phyloP scores from a whole-genome alignment of 2,113 vertebrate species.

The Hippocampus zosterae region DNA sequence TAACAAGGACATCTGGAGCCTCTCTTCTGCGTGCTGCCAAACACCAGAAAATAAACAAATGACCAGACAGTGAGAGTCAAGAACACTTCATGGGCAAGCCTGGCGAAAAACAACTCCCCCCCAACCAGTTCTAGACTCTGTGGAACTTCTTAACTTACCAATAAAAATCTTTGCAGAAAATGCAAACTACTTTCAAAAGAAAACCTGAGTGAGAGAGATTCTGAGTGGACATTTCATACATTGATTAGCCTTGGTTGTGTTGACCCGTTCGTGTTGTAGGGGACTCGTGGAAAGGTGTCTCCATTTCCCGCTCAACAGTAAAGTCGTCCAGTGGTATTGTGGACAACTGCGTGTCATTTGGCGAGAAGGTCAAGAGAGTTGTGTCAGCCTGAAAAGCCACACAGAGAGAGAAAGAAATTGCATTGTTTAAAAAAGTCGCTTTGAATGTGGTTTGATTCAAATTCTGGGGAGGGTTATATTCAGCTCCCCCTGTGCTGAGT shows the following conservation, averaged over 20 bases:
- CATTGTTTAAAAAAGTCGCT: background rate
- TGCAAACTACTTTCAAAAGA: conserved; percentile 68
- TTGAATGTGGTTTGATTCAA: no score
- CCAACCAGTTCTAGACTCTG: conserved; percentile 41
- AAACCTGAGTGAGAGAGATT: conserved; percentile 87
- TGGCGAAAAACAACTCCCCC: conserved; percentile 24
- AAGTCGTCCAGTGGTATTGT: conserved; percentile 78
- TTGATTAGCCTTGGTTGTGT: conserved; percentile 61
- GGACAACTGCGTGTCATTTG: conserved; percentile 78
- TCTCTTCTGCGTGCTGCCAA: conserved; percentile 58
- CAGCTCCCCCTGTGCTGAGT: no score
- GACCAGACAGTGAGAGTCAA: conserved; percentile 32
- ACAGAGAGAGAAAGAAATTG: background rate
- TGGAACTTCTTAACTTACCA: conserved; percentile 55
- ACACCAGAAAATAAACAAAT: conserved; percentile 50
- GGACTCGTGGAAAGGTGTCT: conserved; percentile 57
- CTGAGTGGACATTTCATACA: conserved; percentile 65
- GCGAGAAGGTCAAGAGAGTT: conserved; percentile 20
- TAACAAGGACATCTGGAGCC: conserved; percentile 57
- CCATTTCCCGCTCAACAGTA: conserved; percentile 68
- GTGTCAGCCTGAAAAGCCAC: conserved; percentile 58
- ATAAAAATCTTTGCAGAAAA: conserved; percentile 70
- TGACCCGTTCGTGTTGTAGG: conserved; percentile 39
- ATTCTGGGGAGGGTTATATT: no score
- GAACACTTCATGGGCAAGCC: conserved; percentile 36